These are phyloP conservation scores for Pangasius mekongensis DNA, from an alignment of 2,797 vertebrate species.

Conservation along the genomic window DNA sequence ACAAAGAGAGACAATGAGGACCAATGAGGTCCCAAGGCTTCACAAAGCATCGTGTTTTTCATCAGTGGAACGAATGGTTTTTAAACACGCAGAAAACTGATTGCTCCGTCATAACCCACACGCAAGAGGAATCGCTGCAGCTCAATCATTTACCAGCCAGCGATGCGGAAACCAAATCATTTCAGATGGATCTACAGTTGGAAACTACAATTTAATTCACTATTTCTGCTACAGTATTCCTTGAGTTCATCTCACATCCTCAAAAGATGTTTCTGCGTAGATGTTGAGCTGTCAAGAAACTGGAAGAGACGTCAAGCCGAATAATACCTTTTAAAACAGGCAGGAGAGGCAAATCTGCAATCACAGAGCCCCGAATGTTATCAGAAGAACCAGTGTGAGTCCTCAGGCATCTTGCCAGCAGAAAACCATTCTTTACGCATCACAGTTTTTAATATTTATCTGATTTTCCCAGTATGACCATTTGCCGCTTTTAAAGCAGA, in stretches of 20 bases:
- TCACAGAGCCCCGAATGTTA: neutral
- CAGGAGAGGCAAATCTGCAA: neutral
- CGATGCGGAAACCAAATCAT: conserved; percentile 16
- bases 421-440: neutral
- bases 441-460: neutral
- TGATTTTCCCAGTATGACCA: neutral
- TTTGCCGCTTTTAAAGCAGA: neutral
- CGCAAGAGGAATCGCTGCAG: neutral
- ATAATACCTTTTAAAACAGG: neutral
- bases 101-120: neutral
- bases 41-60: conserved; percentile 29
- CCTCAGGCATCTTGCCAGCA: neutral
- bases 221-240: conserved; percentile 59
- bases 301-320: conserved; percentile 6
- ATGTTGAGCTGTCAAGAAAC: conserved; percentile 20
- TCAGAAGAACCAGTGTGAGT: neutral
- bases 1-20: conserved; percentile 32
- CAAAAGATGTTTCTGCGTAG: conserved; percentile 4
- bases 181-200: conserved; percentile 37
- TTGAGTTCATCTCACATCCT: conserved; percentile 21
- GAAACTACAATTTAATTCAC: conserved; percentile 44
- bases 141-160: conserved; percentile 28
- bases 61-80: neutral
- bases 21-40: conserved; percentile 35
- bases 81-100: neutral